Evolutionary conservation across 1,140 invertebrate species (phyloP).

Genomic region (Hetaerina americana): DNA sequence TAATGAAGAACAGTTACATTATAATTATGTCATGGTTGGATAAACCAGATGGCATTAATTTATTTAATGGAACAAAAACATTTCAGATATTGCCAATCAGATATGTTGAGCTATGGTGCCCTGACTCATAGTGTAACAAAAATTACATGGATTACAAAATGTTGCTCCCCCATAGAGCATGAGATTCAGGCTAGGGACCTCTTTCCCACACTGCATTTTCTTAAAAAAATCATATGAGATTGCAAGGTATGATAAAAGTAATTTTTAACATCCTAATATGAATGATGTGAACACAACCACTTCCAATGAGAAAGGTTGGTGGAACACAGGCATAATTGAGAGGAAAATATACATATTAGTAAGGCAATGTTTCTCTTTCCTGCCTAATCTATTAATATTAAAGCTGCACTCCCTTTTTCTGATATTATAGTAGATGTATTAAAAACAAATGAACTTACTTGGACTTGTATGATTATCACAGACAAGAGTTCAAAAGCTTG

Average conservation of each 20-base stretch:
- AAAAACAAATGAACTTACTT: neutral
- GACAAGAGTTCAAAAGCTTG: neutral
- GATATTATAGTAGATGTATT: constrained; percentile 1
- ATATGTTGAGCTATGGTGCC: neutral
- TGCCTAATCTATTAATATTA: constrained; percentile 1
- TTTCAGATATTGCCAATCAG: neutral
- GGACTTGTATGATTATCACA: neutral
- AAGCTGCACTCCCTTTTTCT: neutral
- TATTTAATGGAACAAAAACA: neutral
- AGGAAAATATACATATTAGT: neutral
- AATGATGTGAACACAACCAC: neutral
- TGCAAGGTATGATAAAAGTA: neutral
- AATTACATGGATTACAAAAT: neutral
- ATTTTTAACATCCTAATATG: neutral
- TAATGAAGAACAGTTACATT: neutral
- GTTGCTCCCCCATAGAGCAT: neutral
- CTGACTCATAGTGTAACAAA: neutral
- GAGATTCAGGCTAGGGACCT: neutral
- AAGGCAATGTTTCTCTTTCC: neutral
- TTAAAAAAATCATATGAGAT: neutral
- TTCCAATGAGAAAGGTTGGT: neutral
- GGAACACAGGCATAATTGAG: neutral
- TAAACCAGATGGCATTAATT: neutral
- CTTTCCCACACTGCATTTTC: neutral
- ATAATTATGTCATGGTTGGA: neutral